These are phyloP conservation scores for Micromys minutus DNA, from an alignment of 2,113 vertebrate species.

Conservation along the genomic window DNA sequence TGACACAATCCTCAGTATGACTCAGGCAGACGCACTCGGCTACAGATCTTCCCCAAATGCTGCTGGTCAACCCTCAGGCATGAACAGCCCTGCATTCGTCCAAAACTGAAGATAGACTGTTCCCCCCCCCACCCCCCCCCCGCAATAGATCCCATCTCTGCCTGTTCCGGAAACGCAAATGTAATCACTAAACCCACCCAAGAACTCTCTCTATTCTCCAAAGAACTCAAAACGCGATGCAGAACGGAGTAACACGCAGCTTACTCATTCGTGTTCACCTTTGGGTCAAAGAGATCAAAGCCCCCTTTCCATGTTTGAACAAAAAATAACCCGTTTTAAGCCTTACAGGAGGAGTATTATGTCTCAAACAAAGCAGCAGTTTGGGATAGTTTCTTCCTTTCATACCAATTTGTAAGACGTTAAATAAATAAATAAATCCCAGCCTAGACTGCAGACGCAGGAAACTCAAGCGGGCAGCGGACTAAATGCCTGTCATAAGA, in stretches of 20 bases:
- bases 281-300: neutral
- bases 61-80: neutral
- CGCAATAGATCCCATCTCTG: neutral
- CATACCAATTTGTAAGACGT: conserved; percentile 50
- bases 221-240: neutral
- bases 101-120: neutral
- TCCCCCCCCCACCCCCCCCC: neutral
- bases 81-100: neutral
- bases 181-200: neutral
- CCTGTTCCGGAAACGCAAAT: neutral
- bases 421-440: conserved; percentile 58
- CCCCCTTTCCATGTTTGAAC: neutral
- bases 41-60: neutral
- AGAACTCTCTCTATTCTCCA: conserved; percentile 28
- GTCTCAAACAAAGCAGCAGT: conserved; percentile 42
- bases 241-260: neutral
- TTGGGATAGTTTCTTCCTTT: neutral
- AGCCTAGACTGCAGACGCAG: conserved; percentile 59
- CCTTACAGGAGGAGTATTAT: neutral
- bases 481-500: conserved; percentile 83
- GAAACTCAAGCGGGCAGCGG: conserved; percentile 31
- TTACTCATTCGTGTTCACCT: conserved; percentile 12
- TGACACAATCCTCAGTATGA: neutral
- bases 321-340: neutral
- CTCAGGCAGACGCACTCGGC: neutral